Percentiles rank a stretch among this genome's conserved stretches.
These are phyloP conservation scores for Sylvilagus bachmani DNA, from an alignment of 2,113 vertebrate genomes.

Conservation along the genomic window DNA sequence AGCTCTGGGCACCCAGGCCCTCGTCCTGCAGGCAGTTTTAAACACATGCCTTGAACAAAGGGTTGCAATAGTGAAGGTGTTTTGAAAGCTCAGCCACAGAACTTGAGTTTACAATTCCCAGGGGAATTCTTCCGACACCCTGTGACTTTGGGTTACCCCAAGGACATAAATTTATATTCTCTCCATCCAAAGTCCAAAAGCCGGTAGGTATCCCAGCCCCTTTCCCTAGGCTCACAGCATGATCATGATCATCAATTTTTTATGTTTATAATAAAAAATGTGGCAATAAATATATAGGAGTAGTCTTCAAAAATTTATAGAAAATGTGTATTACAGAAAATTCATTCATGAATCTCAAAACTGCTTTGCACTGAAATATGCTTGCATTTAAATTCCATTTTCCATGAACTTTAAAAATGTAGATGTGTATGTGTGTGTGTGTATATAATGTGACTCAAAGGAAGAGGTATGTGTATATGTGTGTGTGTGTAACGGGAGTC, in stretches of 20 bases:
- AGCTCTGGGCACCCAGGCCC: rapidly evolving
- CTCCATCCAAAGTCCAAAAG: background rate
- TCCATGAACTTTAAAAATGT: no score
- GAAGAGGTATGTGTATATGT: no score
- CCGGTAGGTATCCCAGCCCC: no score
- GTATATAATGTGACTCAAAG: no score
- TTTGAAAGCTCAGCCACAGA: background rate
- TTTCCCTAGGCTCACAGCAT: background rate
- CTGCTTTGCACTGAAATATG: no score
- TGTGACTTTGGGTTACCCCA: background rate
- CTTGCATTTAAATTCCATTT: no score
- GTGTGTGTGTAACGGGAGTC: background rate
- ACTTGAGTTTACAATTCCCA: background rate
- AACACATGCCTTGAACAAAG: background rate
- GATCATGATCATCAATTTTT: background rate
- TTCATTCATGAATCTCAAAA: no score
- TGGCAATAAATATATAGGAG: background rate
- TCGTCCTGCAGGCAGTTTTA: rapidly evolving
- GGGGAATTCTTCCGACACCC: background rate
- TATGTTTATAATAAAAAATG: background rate
- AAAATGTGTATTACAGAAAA: no score
- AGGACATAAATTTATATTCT: background rate
- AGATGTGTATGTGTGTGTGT: no score
- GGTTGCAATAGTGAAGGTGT: background rate
- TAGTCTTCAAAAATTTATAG: no score